These are phyloP conservation scores for Phenacoccus solenopsis DNA, from an alignment of 1,140 invertebrate genomes.

Conservation along the genomic window DNA sequence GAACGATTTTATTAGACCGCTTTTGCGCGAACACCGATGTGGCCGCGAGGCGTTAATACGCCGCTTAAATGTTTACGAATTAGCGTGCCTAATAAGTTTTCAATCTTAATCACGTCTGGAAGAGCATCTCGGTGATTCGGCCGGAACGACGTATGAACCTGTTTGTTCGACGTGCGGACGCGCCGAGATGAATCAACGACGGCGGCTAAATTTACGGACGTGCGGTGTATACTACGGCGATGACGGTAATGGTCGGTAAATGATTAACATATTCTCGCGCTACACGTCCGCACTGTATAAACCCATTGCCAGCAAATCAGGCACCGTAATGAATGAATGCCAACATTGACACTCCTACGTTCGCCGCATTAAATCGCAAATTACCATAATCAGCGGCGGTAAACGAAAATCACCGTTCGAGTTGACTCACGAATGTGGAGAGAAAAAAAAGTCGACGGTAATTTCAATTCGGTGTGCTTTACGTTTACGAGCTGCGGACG, in stretches of 20 bases:
- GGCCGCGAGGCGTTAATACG: too few relatives aligned
- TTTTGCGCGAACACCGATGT: too few relatives aligned
- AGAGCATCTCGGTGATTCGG: too few relatives aligned
- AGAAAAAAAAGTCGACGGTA: too few relatives aligned
- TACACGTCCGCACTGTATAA: not conserved
- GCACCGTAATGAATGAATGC: not conserved
- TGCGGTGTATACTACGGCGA: too few relatives aligned
- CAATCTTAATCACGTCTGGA: conserved; percentile 1
- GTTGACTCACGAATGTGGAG: too few relatives aligned
- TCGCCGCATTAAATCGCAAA: not conserved
- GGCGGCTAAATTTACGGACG: not conserved
- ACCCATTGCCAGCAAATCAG: too few relatives aligned
- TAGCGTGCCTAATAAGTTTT: not conserved
- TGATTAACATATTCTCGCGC: not conserved
- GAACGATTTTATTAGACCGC: too few relatives aligned
- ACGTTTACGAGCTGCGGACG: not conserved
- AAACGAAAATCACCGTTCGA: not conserved
- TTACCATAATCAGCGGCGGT: not conserved
- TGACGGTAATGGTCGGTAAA: not conserved
- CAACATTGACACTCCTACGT: not conserved
- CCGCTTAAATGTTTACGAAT: too few relatives aligned
- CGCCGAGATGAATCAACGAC: not conserved
- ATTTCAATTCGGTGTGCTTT: too few relatives aligned
- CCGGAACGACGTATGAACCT: not conserved
- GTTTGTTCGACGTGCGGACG: not conserved